phyloP scores from a whole-genome alignment of 1,140 invertebrate species.

The Drepana arcuata region DNA sequence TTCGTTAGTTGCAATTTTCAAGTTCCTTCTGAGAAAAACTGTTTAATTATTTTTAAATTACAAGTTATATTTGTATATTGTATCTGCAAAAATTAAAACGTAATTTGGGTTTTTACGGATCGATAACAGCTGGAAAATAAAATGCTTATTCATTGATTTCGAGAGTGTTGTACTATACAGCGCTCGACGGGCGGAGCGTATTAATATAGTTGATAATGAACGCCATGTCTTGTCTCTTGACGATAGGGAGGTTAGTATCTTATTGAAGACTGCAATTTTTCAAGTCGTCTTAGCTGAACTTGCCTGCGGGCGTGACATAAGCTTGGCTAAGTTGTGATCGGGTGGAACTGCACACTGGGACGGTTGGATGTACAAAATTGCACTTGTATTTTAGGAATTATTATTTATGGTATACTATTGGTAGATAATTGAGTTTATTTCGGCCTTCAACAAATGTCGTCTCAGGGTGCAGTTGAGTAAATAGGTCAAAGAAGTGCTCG shows the following conservation, averaged over 20 bases:
- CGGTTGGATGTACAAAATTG: slow-evolving; percentile 4
- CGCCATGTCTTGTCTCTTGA: slow-evolving; percentile 51
- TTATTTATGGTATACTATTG: slow-evolving; percentile 6
- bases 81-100: too few relatives aligned
- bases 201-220: slow-evolving; percentile 10
- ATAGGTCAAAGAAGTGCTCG: slow-evolving; percentile 9
- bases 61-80: too few relatives aligned
- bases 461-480: slow-evolving; percentile 18
- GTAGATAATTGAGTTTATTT: slow-evolving; percentile 1
- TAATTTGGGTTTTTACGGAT: too few relatives aligned
- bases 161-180: too few relatives aligned
- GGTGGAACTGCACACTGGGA: slow-evolving; percentile 15
- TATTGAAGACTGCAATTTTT: slow-evolving; percentile 64
- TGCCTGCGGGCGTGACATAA: slow-evolving; percentile 33
- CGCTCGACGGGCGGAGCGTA: slow-evolving; percentile 2
- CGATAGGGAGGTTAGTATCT: slow-evolving; percentile 41
- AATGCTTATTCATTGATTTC: not conserved
- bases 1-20: too few relatives aligned
- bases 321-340: slow-evolving; percentile 18
- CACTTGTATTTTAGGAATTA: slow-evolving; percentile 8
- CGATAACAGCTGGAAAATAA: not conserved
- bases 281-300: slow-evolving; percentile 39
- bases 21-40: too few relatives aligned
- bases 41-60: too few relatives aligned
- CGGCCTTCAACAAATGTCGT: not conserved